Evolutionary conservation across 2,888 invertebrate genomes (phyloP), one percentile per base, ranked within the genome.

Genomic region (Nemurella pictetii): DNA sequence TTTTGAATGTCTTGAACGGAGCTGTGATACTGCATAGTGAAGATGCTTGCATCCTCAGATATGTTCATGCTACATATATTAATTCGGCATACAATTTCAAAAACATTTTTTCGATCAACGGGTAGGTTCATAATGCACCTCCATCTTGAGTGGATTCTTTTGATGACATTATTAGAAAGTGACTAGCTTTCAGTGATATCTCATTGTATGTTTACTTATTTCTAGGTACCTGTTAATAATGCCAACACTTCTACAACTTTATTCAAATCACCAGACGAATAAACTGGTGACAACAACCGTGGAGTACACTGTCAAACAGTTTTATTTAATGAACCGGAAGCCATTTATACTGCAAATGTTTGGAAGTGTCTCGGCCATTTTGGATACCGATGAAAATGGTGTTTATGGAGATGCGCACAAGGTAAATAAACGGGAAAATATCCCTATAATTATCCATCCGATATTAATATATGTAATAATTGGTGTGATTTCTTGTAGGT

Each of bases 281-380:
- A 96, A 96, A 89, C 92, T 99, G 28, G 96, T 99, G 0, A 97
- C 97, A 4, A 96, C 97, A 0, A 98, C 99, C 0, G 97, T 99
- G 84, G 99, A 99, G 90, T 99, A 99, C 90, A 97, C 98, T 0
- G 99, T 99, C 20, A 98, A 99, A 89, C 99, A 99, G 89, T 99
- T 99, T 91, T 99, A 99, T 90, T 93, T 99, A 85, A 94, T 99
- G 90, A 99, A 99, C 89, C 93, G 99, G 83, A 99, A 99, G 89
- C 99, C 99, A 0, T 99, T 99, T 89, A 97, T 99, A 88, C 92
- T 99, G 83, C 99, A 99, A 93, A 98, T 99, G 98, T 99, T 99
- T 91, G 99, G 99, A 0, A 98, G 98, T 1, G 97, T 99, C 0
- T 99, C 99, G 0, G 97, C 98, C 0, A 97, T 99, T 89, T 92